phyloP scores from a whole-genome alignment of 2,113 vertebrate species.

The Pipa parva region DNA sequence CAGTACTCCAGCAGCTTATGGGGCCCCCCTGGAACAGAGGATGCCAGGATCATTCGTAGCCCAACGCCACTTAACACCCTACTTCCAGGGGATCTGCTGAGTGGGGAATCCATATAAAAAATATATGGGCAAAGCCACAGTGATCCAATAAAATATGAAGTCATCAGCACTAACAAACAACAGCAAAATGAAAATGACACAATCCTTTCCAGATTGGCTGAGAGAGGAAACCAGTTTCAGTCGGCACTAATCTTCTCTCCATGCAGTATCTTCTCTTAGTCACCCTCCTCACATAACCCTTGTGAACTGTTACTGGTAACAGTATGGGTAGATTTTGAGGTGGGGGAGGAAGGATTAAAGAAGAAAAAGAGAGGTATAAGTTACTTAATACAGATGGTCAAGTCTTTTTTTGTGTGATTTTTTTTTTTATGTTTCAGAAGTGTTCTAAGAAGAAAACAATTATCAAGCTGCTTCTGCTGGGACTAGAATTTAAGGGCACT shows the following conservation, averaged over 20 bases:
- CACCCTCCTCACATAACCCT: constrained; percentile 53
- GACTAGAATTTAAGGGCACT: constrained; percentile 79
- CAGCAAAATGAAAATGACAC: constrained; percentile 33
- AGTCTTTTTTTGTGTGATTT: constrained; percentile 51
- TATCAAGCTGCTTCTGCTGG: constrained; percentile 79
- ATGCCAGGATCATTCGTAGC: constrained; percentile 85
- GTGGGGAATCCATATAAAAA: constrained; percentile 89
- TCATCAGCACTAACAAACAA: constrained; percentile 70
- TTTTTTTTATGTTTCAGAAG: constrained; percentile 63
- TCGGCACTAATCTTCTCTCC: constrained; percentile 66
- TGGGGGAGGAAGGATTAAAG: constrained; percentile 20
- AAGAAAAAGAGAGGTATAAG: constrained; percentile 54
- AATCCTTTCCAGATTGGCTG: constrained; percentile 62
- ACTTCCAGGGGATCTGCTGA: constrained; percentile 92
- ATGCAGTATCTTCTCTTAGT: constrained; percentile 57
- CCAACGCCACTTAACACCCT: constrained; percentile 90
- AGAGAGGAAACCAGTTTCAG: constrained; percentile 56
- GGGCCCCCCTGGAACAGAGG: constrained; percentile 85
- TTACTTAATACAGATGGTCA: constrained; percentile 61
- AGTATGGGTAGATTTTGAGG: constrained; percentile 59
- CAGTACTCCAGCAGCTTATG: constrained; percentile 95
- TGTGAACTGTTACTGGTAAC: constrained; percentile 68
- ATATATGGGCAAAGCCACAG: constrained; percentile 23
- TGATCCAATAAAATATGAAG: constrained; percentile 48
- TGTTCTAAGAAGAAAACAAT: constrained; percentile 52